Conservation (phyloP, 2,797 vertebrate species). For the Peromyscus nudipes region DNA sequence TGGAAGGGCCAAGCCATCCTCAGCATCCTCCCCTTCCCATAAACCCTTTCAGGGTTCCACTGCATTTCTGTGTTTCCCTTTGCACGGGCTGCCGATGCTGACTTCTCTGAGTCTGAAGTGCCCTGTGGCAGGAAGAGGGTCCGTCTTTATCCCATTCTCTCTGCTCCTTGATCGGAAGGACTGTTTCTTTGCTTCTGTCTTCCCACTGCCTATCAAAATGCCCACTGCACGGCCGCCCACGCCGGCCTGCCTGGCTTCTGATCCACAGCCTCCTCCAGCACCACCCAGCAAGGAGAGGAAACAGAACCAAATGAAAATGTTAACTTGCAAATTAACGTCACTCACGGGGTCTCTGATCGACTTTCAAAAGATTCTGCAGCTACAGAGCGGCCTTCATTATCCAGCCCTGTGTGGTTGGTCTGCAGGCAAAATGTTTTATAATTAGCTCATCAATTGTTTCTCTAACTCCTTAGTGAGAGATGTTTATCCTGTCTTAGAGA, state of each 20-base stretch:
- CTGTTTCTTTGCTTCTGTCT: background rate
- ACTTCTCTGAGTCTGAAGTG: background rate
- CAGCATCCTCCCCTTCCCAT: background rate
- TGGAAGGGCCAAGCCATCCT: background rate
- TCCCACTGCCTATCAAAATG: background rate
- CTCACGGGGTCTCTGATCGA: background rate
- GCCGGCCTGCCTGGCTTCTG: background rate
- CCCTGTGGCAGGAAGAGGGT: no score
- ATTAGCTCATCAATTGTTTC: slow-evolving; percentile 61
- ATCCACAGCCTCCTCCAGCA: background rate
- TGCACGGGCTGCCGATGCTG: background rate
- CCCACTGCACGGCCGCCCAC: background rate
- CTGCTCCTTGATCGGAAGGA: background rate
- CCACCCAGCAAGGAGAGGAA: background rate
- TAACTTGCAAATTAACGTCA: background rate
- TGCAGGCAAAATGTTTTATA: slow-evolving; percentile 68
- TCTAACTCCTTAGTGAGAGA: slow-evolving; percentile 51
- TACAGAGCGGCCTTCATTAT: slow-evolving; percentile 34
- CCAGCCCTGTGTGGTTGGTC: background rate
- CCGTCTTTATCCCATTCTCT: background rate
- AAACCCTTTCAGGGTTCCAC: background rate
- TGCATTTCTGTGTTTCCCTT: background rate
- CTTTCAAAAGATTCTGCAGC: slow-evolving; percentile 42
- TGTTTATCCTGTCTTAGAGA: slow-evolving; percentile 7
- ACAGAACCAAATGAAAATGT: background rate